A percentile compares a stretch with the other conserved stretches of the same genome.
phyloP scores from a whole-genome alignment of 2,888 invertebrate species.

The Ferrisia virgata region DNA sequence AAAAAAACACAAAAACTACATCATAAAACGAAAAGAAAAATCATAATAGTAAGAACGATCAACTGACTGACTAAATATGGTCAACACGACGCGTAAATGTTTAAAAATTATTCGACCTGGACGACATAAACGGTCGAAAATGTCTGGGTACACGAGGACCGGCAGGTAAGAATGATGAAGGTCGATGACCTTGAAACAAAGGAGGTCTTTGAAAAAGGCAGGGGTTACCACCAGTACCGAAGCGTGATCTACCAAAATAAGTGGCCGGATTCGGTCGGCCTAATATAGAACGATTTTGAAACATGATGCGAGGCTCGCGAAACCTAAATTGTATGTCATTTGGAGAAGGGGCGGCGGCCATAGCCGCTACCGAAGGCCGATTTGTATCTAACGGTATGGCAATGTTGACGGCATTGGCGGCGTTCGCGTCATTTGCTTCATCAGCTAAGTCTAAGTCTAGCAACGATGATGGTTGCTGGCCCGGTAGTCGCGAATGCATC shows the following conservation, averaged over 20 bases:
- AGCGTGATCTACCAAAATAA: not conserved
- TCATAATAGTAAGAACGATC: not conserved
- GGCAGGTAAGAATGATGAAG: not conserved
- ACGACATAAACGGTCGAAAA: not conserved
- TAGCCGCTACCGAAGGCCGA: not conserved
- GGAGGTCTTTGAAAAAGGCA: not conserved
- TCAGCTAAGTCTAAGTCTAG: not conserved
- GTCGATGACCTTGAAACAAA: conserved; percentile 3
- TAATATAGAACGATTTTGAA: not conserved
- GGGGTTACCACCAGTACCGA: not conserved
- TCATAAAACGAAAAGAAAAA: not conserved
- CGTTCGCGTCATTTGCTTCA: not conserved
- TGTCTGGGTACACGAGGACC: not conserved
- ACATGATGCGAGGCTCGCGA: conserved; percentile 24
- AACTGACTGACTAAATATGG: conserved; percentile 20
- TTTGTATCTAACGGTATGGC: not conserved
- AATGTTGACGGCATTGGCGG: not conserved
- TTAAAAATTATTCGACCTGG: conserved; percentile 29
- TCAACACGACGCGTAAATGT: not conserved
- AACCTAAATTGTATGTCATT: not conserved
- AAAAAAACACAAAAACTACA: not conserved
- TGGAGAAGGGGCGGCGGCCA: not conserved
- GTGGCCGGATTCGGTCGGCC: not conserved
- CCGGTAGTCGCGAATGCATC: not conserved
- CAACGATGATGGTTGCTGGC: not conserved